phyloP scores from a whole-genome alignment of 2,113 vertebrate genomes.

The Nyctibius bracteatus region DNA sequence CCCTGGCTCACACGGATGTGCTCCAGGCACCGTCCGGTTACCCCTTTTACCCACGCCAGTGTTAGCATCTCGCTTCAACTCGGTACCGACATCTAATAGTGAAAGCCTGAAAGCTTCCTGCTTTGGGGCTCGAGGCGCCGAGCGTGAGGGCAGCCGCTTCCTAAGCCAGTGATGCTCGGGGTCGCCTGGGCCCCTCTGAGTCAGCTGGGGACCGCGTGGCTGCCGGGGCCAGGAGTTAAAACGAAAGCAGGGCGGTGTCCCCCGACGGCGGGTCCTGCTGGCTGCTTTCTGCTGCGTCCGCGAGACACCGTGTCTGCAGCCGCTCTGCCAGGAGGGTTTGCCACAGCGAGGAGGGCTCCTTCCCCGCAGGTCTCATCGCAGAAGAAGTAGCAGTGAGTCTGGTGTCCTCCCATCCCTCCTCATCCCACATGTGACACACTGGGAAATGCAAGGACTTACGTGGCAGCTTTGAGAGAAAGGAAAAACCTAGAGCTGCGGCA shows the following conservation, averaged over 20 bases:
- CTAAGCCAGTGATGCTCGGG: not conserved
- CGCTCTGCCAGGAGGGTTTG: not conserved
- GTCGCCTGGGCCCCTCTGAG: not conserved
- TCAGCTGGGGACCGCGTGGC: not conserved
- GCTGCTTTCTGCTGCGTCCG: not conserved
- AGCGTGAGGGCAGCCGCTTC: not conserved
- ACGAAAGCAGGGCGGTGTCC: not conserved
- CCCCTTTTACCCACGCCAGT: not conserved
- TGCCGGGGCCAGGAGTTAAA: not conserved
- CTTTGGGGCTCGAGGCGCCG: not conserved
- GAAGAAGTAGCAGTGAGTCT: not conserved
- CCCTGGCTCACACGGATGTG: fast-evolving
- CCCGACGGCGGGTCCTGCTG: fast-evolving
- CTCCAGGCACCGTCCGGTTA: not conserved
- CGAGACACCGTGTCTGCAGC: fast-evolving
- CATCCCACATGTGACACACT: not conserved
- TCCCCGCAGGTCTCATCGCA: fast-evolving
- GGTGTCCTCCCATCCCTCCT: not conserved
- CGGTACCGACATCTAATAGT: not conserved
- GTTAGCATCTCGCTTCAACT: not conserved
- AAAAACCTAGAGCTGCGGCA: not conserved
- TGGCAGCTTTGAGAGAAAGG: not conserved
- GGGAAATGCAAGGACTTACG: not conserved
- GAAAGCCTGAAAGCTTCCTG: slow-evolving; percentile 33
- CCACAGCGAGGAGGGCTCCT: not conserved